These are phyloP conservation scores for Tachysurus fulvidraco DNA, from an alignment of 2,113 vertebrate genomes.

Conservation along the genomic window DNA sequence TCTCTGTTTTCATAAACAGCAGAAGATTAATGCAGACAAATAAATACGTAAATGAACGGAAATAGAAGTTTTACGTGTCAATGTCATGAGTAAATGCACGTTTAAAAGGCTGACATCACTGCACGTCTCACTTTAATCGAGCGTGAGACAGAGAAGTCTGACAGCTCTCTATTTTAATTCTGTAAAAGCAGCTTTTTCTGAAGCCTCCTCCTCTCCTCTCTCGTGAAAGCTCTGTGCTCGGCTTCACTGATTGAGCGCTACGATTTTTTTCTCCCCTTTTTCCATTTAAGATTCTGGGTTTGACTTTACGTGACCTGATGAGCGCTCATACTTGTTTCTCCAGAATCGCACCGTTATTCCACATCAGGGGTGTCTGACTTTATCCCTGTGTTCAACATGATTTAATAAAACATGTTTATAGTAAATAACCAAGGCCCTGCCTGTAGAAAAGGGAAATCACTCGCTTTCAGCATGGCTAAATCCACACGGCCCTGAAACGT, in stretches of 20 bases:
- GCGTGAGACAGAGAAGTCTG: slow-evolving; percentile 20
- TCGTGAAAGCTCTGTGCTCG: slow-evolving; percentile 22
- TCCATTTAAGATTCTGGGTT: not conserved
- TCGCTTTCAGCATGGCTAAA: not conserved
- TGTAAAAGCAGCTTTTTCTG: slow-evolving; percentile 40
- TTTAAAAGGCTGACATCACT: not conserved
- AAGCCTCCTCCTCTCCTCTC: not conserved
- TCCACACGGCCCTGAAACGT: not conserved
- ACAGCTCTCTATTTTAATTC: slow-evolving; percentile 47
- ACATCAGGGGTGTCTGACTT: not conserved
- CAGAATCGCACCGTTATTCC: not conserved
- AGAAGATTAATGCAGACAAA: not conserved
- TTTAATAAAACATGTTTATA: not conserved
- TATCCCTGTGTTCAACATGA: not conserved
- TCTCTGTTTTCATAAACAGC: not conserved
- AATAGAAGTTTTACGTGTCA: not conserved
- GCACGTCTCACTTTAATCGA: slow-evolving; percentile 8
- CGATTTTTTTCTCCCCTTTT: not conserved
- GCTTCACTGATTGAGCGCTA: slow-evolving; percentile 11
- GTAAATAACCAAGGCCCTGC: not conserved
- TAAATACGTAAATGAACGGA: not conserved
- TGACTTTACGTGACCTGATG: not conserved
- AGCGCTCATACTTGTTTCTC: not conserved
- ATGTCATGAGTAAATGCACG: not conserved
- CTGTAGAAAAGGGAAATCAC: not conserved